Evolutionary conservation across 2,888 invertebrate genomes (phyloP).

Genomic region (Ariolimax columbianus): DNA sequence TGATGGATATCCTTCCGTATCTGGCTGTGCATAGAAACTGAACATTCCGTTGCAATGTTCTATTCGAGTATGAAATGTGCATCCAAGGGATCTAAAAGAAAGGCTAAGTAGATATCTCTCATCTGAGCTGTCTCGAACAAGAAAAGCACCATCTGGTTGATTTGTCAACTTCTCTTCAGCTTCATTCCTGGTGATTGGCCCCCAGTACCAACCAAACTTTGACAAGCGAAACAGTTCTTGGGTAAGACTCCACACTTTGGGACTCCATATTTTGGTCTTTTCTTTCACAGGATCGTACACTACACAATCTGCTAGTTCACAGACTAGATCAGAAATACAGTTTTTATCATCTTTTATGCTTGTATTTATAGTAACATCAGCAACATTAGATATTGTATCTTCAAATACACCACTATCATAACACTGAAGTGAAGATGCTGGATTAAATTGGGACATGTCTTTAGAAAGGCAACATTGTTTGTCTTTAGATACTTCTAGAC

Average conservation of each 20-base stretch:
- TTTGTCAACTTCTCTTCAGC: conserved; percentile 85
- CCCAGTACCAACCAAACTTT: conserved; percentile 86
- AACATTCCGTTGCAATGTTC: conserved; percentile 85
- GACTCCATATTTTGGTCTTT: conserved; percentile 74
- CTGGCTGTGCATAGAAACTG: conserved; percentile 79
- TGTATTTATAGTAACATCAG: conserved; percentile 5
- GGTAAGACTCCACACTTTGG: conserved; percentile 78
- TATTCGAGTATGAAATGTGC: conserved; percentile 87
- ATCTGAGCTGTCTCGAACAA: conserved; percentile 87
- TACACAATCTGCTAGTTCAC: conserved; percentile 46
- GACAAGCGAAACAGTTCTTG: conserved; percentile 79
- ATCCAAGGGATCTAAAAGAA: conserved; percentile 85
- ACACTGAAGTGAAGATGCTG: conserved; percentile 45
- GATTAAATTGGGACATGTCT: conserved; percentile 70
- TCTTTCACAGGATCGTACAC: conserved; percentile 51
- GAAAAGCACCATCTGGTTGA: conserved; percentile 87
- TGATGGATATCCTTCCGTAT: conserved; percentile 79
- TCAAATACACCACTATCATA: conserved; percentile 38
- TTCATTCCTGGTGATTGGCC: conserved; percentile 85
- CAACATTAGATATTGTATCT: conserved; percentile 8
- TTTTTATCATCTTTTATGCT: conserved; percentile 42
- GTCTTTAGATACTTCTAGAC: conserved; percentile 60
- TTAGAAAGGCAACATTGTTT: conserved; percentile 69
- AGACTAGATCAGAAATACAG: conserved; percentile 37
- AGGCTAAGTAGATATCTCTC: conserved; percentile 85